phyloP scores from a whole-genome alignment of 2,888 invertebrate species.

The Cremastobaeus sp. region DNA sequence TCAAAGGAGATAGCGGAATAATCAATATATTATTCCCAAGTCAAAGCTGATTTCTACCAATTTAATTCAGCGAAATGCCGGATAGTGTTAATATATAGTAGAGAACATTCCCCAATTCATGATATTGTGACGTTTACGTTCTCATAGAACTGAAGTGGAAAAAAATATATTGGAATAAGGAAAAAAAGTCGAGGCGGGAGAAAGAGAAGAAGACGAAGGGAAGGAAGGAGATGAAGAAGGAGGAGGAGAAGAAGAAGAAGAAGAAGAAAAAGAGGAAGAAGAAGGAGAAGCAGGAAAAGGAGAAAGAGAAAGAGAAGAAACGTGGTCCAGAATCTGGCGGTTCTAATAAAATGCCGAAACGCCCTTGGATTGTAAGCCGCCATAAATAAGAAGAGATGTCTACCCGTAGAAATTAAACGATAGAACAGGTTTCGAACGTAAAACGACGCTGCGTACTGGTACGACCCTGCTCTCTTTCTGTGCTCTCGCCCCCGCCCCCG shows the following conservation, averaged over 20 bases:
- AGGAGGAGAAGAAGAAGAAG: neutral
- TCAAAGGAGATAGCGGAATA: conserved; percentile 15
- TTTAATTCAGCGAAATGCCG: conserved; percentile 36
- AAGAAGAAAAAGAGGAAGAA: conserved; percentile 1
- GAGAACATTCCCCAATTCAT: conserved; percentile 40
- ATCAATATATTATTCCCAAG: conserved; percentile 38
- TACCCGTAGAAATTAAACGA: conserved; percentile 76
- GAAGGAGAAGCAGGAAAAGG: conserved; percentile 9
- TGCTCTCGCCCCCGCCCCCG: conserved; percentile 44
- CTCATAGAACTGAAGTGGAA: conserved; percentile 34
- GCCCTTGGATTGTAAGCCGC: conserved; percentile 68
- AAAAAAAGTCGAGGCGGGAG: too few species aligned
- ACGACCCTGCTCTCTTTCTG: conserved; percentile 59
- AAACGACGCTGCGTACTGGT: conserved; percentile 65
- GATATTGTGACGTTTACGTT: conserved; percentile 49
- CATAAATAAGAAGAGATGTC: conserved; percentile 75
- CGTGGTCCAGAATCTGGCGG: conserved; percentile 70
- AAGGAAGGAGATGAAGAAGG: conserved; percentile 4
- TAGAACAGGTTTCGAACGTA: conserved; percentile 73
- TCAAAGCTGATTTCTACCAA: conserved; percentile 29
- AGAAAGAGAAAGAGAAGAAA: conserved; percentile 41
- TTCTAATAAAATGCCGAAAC: conserved; percentile 74
- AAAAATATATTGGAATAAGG: conserved; percentile 7
- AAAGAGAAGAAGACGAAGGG: conserved; percentile 4
- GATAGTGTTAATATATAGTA: conserved; percentile 34